phyloP scores from a whole-genome alignment of 2,113 vertebrate genomes.

The Ageneiosus marmoratus region DNA sequence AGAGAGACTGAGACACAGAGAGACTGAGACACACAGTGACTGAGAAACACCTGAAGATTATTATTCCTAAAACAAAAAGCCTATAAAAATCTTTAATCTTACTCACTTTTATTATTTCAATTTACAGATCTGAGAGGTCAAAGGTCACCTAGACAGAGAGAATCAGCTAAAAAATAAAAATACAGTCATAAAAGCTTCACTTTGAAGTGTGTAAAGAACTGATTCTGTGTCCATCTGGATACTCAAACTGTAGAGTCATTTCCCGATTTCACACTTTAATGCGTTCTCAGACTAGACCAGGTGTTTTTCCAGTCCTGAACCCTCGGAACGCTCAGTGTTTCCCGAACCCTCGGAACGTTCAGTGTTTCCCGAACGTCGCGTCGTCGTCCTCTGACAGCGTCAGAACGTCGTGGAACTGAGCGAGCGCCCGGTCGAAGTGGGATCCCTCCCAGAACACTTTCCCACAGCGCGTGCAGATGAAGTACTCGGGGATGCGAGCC shows the following conservation, averaged over 20 bases:
- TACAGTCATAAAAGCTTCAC: neutral
- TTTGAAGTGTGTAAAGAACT: no score
- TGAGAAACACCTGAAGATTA: no score
- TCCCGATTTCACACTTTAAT: neutral
- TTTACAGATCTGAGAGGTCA: neutral
- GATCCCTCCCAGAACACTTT: constrained; percentile 92
- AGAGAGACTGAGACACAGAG: no score
- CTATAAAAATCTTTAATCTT: no score
- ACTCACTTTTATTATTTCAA: neutral
- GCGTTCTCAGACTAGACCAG: neutral
- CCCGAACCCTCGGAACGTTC: neutral
- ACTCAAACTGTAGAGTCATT: neutral
- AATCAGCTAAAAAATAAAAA: neutral
- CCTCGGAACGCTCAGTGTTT: no score
- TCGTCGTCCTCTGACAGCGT: constrained; percentile 28
- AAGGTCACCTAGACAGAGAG: neutral
- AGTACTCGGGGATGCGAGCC: constrained; percentile 67
- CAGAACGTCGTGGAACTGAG: constrained; percentile 78
- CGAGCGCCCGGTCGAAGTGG: constrained; percentile 73
- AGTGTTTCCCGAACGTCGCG: neutral
- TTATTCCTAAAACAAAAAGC: no score
- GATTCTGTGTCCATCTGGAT: neutral
- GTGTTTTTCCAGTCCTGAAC: neutral
- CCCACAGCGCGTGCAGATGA: constrained; percentile 80
- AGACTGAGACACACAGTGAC: no score